These are phyloP conservation scores for Gymnoscelis rufifasciata DNA, from an alignment of 2,888 invertebrate species.

Conservation along the genomic window DNA sequence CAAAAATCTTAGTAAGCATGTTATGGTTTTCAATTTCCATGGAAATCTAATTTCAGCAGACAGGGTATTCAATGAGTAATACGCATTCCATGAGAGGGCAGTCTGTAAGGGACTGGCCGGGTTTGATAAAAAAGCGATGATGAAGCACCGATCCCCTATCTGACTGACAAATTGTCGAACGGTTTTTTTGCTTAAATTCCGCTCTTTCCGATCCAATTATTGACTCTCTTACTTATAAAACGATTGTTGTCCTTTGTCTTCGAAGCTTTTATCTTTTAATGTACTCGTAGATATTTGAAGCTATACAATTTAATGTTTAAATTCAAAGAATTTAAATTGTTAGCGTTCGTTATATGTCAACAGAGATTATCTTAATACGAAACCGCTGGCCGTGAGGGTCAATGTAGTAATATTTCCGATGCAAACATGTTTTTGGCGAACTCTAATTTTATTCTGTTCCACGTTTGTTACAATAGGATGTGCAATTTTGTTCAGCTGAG, in stretches of 20 bases:
- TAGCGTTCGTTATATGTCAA: too few species aligned
- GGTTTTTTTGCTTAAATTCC: conserved; percentile 67
- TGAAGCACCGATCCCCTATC: conserved; percentile 63
- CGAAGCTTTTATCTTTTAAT: conserved; percentile 43
- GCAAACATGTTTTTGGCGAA: conserved; percentile 53
- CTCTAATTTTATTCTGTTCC: conserved; percentile 58
- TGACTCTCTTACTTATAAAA: conserved; percentile 52
- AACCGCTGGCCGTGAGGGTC: conserved; percentile 34
- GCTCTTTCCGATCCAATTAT: conserved; percentile 66
- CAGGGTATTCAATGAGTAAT: conserved; percentile 62
- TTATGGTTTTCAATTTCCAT: conserved; percentile 60
- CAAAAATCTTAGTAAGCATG: neutral
- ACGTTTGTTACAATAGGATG: conserved; percentile 54
- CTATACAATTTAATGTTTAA: neutral
- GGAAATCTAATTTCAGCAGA: conserved; percentile 57
- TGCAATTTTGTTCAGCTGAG: conserved; percentile 59
- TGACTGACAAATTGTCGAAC: conserved; percentile 69
- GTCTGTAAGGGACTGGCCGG: conserved; percentile 36
- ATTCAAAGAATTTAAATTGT: conserved; percentile 36
- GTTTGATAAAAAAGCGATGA: conserved; percentile 69
- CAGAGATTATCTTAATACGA: conserved; percentile 39
- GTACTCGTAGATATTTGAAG: conserved; percentile 18
- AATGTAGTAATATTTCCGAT: conserved; percentile 50
- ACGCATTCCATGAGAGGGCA: conserved; percentile 58
- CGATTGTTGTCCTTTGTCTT: conserved; percentile 34